Conservation (phyloP, 2,113 vertebrate species). For the Morone chrysops region DNA sequence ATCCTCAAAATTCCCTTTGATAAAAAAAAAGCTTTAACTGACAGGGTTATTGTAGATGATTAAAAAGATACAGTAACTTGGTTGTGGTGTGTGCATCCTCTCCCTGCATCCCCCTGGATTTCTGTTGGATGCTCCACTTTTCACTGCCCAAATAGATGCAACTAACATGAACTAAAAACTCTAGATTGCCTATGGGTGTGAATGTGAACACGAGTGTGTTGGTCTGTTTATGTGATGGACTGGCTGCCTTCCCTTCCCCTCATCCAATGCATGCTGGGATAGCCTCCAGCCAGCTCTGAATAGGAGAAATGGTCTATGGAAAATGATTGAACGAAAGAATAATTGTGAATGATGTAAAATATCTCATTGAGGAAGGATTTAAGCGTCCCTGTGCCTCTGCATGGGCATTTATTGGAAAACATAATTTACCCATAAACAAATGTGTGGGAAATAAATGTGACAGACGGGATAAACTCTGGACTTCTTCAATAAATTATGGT, state of each 20-base stretch:
- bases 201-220: slow-evolving; percentile 39
- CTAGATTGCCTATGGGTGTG: slow-evolving; percentile 18
- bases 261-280: slow-evolving; percentile 37
- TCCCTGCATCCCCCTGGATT: background rate
- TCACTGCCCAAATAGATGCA: slow-evolving; percentile 36
- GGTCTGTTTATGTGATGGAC: slow-evolving; percentile 44
- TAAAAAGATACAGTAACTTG: background rate
- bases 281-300: slow-evolving; percentile 46
- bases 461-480: slow-evolving; percentile 45
- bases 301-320: slow-evolving; percentile 20
- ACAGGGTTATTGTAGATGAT: background rate
- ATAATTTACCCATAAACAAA: slow-evolving; percentile 50
- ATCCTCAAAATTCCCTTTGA: background rate
- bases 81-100: background rate
- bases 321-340: slow-evolving; percentile 52
- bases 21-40: background rate
- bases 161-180: slow-evolving; percentile 37
- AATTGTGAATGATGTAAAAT: slow-evolving; percentile 59
- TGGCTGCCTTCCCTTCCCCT: slow-evolving; percentile 19
- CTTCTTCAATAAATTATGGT: slow-evolving; percentile 56
- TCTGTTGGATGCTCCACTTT: slow-evolving; percentile 32
- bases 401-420: slow-evolving; percentile 52
- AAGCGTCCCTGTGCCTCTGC: slow-evolving; percentile 5
- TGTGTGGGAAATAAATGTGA: slow-evolving; percentile 49
- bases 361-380: slow-evolving; percentile 53